These are phyloP conservation scores for Campoletis sonorensis DNA, from an alignment of 1,140 invertebrate genomes.

Conservation along the genomic window DNA sequence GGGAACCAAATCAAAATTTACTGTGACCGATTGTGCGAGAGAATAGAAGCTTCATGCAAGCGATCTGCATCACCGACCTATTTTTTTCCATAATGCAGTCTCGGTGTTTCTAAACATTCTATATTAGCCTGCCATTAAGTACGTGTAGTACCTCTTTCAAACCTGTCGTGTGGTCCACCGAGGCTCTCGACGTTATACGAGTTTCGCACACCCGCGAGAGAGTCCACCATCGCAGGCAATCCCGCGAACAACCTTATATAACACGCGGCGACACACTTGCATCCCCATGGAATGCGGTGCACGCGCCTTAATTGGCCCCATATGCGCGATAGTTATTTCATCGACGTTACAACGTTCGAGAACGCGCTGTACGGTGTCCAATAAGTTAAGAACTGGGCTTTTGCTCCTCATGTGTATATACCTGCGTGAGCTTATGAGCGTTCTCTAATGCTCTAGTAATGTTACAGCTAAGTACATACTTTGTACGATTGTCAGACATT, in stretches of 20 bases:
- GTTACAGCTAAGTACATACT: constrained; percentile 16
- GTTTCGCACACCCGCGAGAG: constrained; percentile 6
- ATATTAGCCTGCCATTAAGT: background rate
- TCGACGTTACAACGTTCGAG: constrained; percentile 21
- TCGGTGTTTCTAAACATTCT: constrained; percentile 12
- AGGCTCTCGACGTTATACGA: constrained; percentile 29
- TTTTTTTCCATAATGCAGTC: background rate
- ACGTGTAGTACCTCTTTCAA: constrained; percentile 31
- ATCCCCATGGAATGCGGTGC: constrained; percentile 57
- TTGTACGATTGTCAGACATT: constrained; percentile 32
- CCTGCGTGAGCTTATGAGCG: background rate
- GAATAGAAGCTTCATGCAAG: background rate
- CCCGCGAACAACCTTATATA: constrained; percentile 59
- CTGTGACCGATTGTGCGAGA: background rate
- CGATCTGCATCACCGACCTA: background rate
- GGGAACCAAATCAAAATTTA: background rate
- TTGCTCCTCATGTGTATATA: background rate
- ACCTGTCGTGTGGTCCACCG: constrained; percentile 25
- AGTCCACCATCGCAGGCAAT: constrained; percentile 23
- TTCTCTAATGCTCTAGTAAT: constrained; percentile 25
- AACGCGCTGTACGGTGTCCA: background rate
- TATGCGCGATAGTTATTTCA: constrained; percentile 40
- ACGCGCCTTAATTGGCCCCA: constrained; percentile 63
- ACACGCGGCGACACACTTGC: constrained; percentile 64
- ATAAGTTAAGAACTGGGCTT: background rate